A percentile compares a stretch with the other conserved stretches of the same genome.
phyloP scores from a whole-genome alignment of 2,888 invertebrate genomes.

The Acleris literana region DNA sequence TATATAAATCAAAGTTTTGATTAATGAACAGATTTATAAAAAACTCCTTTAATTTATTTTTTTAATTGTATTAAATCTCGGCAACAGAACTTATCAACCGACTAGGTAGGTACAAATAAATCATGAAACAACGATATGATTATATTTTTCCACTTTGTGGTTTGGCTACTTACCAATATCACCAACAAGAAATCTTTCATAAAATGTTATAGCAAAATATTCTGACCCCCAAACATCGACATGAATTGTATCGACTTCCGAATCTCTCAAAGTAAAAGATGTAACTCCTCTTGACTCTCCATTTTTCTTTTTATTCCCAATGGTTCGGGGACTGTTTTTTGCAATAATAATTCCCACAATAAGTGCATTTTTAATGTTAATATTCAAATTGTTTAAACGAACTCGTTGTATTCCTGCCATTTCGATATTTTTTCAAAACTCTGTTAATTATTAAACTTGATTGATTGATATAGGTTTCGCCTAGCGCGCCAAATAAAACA shows the following conservation, averaged over 20 bases:
- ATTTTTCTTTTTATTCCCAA: slow-evolving; percentile 78
- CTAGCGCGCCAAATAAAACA: too few species aligned
- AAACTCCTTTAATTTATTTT: too few species aligned
- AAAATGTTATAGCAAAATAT: slow-evolving; percentile 84
- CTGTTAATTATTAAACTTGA: background rate
- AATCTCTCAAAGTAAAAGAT: slow-evolving; percentile 90
- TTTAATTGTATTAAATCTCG: too few species aligned
- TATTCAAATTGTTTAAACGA: slow-evolving; percentile 68
- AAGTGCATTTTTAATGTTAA: slow-evolving; percentile 70
- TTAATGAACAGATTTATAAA: too few species aligned
- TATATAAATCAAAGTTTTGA: too few species aligned
- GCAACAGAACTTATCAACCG: too few species aligned
- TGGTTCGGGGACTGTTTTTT: slow-evolving; percentile 84
- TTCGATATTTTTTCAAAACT: slow-evolving; percentile 36
- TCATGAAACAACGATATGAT: too few species aligned
- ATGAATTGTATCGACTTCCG: slow-evolving; percentile 88
- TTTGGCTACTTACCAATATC: slow-evolving; percentile 84
- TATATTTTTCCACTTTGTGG: background rate
- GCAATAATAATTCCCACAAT: slow-evolving; percentile 86
- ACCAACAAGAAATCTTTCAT: slow-evolving; percentile 86
- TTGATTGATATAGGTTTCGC: too few species aligned
- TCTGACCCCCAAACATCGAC: slow-evolving; percentile 89
- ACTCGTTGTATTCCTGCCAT: slow-evolving; percentile 78
- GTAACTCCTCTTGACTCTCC: slow-evolving; percentile 87
- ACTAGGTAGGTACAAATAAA: too few species aligned